Conservation (phyloP, 2,113 vertebrate genomes). For the Heteronetta atricapilla region DNA sequence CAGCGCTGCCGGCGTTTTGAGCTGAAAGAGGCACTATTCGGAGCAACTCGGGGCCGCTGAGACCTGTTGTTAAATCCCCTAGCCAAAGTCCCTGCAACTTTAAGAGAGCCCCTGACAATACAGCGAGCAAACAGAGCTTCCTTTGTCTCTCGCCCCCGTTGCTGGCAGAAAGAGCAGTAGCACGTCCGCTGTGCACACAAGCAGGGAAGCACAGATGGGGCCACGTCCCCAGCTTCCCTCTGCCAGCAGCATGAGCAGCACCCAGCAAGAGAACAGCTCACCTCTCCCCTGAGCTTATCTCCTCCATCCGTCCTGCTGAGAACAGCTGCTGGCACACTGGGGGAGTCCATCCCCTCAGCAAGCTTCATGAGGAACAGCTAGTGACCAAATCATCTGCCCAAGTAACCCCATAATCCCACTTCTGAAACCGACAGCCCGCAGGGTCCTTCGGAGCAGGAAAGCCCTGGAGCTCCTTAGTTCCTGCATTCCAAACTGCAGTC, state of each 20-base stretch:
- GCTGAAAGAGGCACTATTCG: background rate
- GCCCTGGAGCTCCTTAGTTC: background rate
- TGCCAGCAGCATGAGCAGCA: rapidly evolving
- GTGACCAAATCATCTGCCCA: background rate
- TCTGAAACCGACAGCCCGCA: background rate
- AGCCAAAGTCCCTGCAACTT: background rate
- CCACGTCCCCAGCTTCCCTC: background rate
- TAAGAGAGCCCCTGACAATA: background rate
- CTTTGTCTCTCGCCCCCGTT: background rate
- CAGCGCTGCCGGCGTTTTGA: rapidly evolving
- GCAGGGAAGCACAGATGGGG: background rate
- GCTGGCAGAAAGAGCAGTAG: background rate
- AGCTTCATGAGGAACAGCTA: rapidly evolving
- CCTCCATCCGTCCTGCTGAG: background rate
- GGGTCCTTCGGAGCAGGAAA: background rate
- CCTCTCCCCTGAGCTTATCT: no score
- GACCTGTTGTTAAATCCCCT: background rate
- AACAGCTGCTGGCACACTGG: rapidly evolving
- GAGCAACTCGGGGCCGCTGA: rapidly evolving
- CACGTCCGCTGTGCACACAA: background rate
- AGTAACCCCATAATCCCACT: rapidly evolving
- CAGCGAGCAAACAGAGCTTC: background rate
- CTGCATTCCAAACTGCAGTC: background rate
- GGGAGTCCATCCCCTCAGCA: background rate
- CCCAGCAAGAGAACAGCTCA: background rate